These are phyloP conservation scores for Gastracanthus pulcherrimus DNA, from an alignment of 2,888 invertebrate species.

Conservation along the genomic window DNA sequence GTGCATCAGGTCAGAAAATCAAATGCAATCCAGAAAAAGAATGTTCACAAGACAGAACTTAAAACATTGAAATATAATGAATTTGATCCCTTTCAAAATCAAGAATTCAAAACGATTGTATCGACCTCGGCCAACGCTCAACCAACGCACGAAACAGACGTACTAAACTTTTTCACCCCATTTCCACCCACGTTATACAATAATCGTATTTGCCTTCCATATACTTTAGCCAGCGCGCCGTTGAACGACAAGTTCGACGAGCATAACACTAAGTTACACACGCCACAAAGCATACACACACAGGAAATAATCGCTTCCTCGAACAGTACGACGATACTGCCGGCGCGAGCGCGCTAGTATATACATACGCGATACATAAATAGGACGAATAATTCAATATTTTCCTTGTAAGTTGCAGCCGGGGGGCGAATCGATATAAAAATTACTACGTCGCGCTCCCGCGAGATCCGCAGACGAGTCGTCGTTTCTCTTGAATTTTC, in stretches of 20 bases:
- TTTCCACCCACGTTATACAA: too few relatives aligned
- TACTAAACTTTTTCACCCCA: too few relatives aligned
- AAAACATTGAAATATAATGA: too few relatives aligned
- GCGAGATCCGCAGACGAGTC: neutral
- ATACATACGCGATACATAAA: neutral
- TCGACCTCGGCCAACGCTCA: too few relatives aligned
- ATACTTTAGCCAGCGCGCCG: neutral
- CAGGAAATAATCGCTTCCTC: neutral
- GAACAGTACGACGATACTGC: neutral
- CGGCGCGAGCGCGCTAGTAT: neutral
- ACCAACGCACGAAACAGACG: too few relatives aligned
- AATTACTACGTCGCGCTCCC: neutral
- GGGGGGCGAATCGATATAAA: neutral
- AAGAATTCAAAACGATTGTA: neutral
- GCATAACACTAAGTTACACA: neutral
- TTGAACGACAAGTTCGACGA: neutral
- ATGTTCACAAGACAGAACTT: too few relatives aligned
- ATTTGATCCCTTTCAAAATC: neutral
- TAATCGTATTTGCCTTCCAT: neutral
- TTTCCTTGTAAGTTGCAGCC: constrained; percentile 1
- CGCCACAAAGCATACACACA: neutral
- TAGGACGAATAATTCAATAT: constrained; percentile 16
- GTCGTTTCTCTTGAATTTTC: neutral
- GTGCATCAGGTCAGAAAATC: neutral
- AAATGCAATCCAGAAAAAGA: neutral